Percentiles rank a stretch among this genome's conserved stretches.
These are phyloP conservation scores for Sarcophaga caerulescens DNA, from an alignment of 2,888 invertebrate species.

Conservation along the genomic window DNA sequence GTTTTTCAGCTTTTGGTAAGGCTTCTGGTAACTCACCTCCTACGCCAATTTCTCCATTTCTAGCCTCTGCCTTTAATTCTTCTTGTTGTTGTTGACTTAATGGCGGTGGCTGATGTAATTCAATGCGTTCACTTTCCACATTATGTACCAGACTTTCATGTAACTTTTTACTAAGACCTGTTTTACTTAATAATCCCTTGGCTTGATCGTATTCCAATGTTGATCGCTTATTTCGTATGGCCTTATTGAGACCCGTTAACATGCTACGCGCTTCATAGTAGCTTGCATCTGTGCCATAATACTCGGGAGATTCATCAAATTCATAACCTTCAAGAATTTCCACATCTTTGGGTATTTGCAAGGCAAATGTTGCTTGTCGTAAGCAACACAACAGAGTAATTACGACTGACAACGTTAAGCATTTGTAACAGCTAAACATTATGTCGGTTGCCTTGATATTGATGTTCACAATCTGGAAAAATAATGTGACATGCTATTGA, in stretches of 20 bases:
- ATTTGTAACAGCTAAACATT: constrained; percentile 51
- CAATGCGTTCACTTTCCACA: constrained; percentile 57
- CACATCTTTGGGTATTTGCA: constrained; percentile 76
- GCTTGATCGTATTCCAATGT: constrained; percentile 72
- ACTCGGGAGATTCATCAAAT: constrained; percentile 74
- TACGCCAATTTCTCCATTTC: constrained; percentile 51
- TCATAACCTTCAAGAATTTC: constrained; percentile 77
- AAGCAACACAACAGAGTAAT: constrained; percentile 23
- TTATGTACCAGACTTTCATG: constrained; percentile 53
- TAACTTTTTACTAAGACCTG: constrained; percentile 25
- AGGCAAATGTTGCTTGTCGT: constrained; percentile 54
- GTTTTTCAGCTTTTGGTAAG: constrained; percentile 73
- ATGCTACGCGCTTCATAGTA: constrained; percentile 74
- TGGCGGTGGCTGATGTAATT: constrained; percentile 28
- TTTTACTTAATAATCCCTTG: constrained; percentile 65
- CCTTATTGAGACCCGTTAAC: constrained; percentile 72
- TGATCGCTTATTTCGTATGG: constrained; percentile 76
- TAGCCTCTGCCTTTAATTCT: constrained; percentile 64
- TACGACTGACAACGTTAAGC: constrained; percentile 44
- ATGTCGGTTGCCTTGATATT: constrained; percentile 25
- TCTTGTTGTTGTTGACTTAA: constrained; percentile 53
- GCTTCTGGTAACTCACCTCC: constrained; percentile 45
- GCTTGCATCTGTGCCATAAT: constrained; percentile 73
- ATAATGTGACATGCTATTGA: neutral
- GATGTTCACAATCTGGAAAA: constrained; percentile 32